Percentiles rank a stretch among this genome's conserved stretches.
These are phyloP conservation scores for Coptodon rendalli DNA, from an alignment of 2,113 vertebrate genomes.

Conservation along the genomic window DNA sequence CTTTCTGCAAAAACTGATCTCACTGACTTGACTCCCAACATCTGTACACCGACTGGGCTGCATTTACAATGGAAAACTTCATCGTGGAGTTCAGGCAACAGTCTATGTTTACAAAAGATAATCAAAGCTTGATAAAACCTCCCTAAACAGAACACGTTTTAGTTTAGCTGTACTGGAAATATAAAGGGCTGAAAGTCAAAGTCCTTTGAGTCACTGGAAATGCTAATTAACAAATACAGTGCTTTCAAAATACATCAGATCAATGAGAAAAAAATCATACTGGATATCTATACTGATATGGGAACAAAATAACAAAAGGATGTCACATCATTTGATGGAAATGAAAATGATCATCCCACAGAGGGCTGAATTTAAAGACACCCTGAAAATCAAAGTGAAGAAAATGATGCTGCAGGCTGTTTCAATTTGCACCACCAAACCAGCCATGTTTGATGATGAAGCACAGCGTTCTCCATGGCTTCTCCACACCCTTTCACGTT, in stretches of 20 bases:
- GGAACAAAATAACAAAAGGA: background rate
- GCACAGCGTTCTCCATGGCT: background rate
- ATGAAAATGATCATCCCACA: background rate
- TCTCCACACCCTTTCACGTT: background rate
- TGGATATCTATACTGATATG: background rate
- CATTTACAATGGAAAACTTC: background rate
- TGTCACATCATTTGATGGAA: background rate
- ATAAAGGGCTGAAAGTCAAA: background rate
- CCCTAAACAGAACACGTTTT: background rate
- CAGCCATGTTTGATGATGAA: background rate
- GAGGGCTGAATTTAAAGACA: background rate
- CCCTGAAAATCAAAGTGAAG: background rate
- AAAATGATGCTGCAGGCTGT: background rate
- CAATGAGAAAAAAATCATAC: background rate
- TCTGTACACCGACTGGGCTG: background rate
- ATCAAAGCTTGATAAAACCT: background rate
- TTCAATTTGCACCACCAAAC: background rate
- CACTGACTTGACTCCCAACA: background rate
- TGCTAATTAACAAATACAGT: background rate
- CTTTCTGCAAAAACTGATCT: background rate
- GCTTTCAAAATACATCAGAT: background rate
- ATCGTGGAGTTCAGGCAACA: background rate
- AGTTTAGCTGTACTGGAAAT: accelerated
- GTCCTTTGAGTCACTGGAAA: background rate
- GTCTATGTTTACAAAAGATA: background rate